These are phyloP conservation scores for Oreonectes daqikongensis DNA, from an alignment of 2,797 vertebrate genomes.

Conservation along the genomic window DNA sequence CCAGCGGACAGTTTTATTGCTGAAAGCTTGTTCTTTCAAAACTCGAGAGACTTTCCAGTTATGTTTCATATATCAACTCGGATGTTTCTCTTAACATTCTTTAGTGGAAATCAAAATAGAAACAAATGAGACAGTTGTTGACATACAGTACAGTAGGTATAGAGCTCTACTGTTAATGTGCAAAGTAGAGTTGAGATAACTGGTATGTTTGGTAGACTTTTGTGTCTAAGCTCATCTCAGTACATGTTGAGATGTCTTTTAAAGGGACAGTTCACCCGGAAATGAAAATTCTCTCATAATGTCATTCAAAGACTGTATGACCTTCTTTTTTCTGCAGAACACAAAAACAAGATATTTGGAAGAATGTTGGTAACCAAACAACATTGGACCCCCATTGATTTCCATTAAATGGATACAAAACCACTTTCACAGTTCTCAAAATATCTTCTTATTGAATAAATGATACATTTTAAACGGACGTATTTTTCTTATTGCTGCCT, in stretches of 20 bases:
- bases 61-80: background rate
- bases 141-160: background rate
- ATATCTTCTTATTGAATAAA: no score
- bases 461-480: no score
- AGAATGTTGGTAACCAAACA: no score
- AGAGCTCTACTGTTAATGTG: background rate
- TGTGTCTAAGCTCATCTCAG: no score
- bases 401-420: no score
- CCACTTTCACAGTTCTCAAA: no score
- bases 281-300: background rate
- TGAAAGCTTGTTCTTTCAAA: background rate
- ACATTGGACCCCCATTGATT: no score
- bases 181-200: no score
- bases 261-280: no score
- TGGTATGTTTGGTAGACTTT: no score
- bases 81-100: background rate
- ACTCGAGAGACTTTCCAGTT: slow-evolving; percentile 1
- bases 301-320: background rate
- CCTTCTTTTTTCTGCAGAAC: background rate
- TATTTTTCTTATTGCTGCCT: no score
- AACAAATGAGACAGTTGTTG: background rate
- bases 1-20: slow-evolving; percentile 42
- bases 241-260: no score
- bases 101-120: background rate
- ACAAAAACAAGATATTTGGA: background rate